Percentiles rank a stretch among this genome's conserved stretches.
These are phyloP conservation scores for Eubasilissa splendida DNA, from an alignment of 2,888 invertebrate species.

Conservation along the genomic window DNA sequence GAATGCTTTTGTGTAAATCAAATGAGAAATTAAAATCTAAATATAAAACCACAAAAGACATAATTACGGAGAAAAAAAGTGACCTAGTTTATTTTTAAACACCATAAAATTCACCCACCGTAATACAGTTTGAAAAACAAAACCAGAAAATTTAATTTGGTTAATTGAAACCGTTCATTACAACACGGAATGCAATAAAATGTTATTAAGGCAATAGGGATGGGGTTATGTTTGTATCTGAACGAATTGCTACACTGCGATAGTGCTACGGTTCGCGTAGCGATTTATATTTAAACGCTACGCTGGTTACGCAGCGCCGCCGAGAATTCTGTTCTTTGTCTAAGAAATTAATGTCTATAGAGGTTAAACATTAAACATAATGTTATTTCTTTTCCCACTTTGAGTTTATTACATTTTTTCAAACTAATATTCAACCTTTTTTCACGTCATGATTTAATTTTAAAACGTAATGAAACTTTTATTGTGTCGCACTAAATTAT, in stretches of 20 bases:
- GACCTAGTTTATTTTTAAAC: not conserved
- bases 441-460: too few species aligned
- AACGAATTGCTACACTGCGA: constrained; percentile 10
- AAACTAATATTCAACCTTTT: too few species aligned
- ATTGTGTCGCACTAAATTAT: too few species aligned
- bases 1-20: too few species aligned
- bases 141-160: constrained; percentile 10
- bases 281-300: constrained; percentile 14
- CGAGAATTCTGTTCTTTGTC: constrained; percentile 3
- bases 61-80: too few species aligned
- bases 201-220: constrained; percentile 16
- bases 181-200: constrained; percentile 15
- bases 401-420: too few species aligned
- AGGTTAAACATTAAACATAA: too few species aligned
- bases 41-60: too few species aligned
- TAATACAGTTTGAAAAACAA: not conserved
- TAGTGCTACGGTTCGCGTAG: constrained; percentile 9
- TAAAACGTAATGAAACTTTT: too few species aligned
- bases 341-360: not conserved
- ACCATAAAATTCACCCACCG: not conserved
- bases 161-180: constrained; percentile 23
- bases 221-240: constrained; percentile 18
- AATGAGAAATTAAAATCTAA: too few species aligned
- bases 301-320: not conserved
- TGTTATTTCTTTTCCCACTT: too few species aligned